Base-by-base conservation (phyloP, 2,888 invertebrate genomes). In the Tinea trinotella region DNA sequence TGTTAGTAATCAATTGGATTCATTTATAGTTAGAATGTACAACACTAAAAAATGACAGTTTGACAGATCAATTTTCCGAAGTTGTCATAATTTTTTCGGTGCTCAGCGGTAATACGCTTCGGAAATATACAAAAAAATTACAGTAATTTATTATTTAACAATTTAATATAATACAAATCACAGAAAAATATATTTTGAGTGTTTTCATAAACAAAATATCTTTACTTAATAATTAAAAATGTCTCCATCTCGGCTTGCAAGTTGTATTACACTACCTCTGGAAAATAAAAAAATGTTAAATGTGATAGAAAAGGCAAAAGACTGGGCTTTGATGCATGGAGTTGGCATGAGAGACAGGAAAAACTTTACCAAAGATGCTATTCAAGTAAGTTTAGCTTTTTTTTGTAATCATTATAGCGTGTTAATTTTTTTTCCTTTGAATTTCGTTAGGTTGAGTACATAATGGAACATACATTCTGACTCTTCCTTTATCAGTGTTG, bases 311-410 rank as follows among this genome's bases (percentile, higher is more conserved):
- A 93, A 93, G 71, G 90, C 93, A 0, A 94, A 92, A 71, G 94
- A 95, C 71, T 95, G 92, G 92, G 93, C 93, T 0, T 69, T 95
- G 24, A 93, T 94, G 92, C 93, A 95, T 71, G 95, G 94, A 6
- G 92, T 91, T 49, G 92, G 90, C 1, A 93, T 94, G 92, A 86
- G 94, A 57, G 91, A 91, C 24, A 92, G 88, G 71, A 86, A 86
- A 30, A 83, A 89, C 60, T 93, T 90, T 65, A 90, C 88, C 58
- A 84, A 87, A 59, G 93, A 94, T 71, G 70, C 88, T 0, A 76
- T 94, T 50, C 89, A 90, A 76, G 90, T 88, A 64, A 49, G 53
- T 13, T 40, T 52, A n/a, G n/a, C n/a, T n/a, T n/a, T n/a, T n/a
- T 44, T 44, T 5, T 44, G 44, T 44, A 12, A n/a, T 44, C 6